Evolutionary conservation across 2,888 invertebrate species (phyloP), one percentile per base, ranked within the genome.

Genomic region (Corbicula japonica): DNA sequence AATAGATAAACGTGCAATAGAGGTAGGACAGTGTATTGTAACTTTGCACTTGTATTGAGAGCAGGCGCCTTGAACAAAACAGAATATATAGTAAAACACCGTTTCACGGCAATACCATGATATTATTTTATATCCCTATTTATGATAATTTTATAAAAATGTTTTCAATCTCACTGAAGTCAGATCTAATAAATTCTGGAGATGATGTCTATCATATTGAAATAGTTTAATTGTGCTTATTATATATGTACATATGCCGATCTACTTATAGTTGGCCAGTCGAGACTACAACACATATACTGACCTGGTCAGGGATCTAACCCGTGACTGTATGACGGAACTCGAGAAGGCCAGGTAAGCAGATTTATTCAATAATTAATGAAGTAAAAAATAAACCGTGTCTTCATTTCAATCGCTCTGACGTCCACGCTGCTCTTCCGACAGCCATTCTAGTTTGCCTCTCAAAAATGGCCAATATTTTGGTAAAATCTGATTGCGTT

Each of bases 211-310:
- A 35, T 30, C 35, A 1, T n/a, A 10, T 35, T 30, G 6, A 60
- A 60, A 34, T 34, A 35, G 5, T 60, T 30, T 15, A 34, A n/a
- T n/a, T 30, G 5, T 18, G 35, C 35, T 5, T n/a, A n/a, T 15
- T 50, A 21, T 50, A 50, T 21, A 10, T 50, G 23, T 50, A 50
- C 50, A 21, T 50, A 18, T 21, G 21, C 18, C 8, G 38, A 26
- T 63, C 23, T 50, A 32, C 41, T 84, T 83, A 3, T 91, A 97
- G 97, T 96, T 98, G 84, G 98, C 99, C 0, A 98, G 98, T 95
- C 98, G 98, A 94, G 98, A 99, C 94, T 98, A 99, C 94, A 97
- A 97, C 94, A 98, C 98, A 0, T 99, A 98, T 93, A 99, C 99
- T 21, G 99, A 99, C 93, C 95, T 99, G 89, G 98, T 99, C 61